Evolutionary conservation across 2,888 invertebrate species (phyloP), one percentile per base, ranked within the genome.

Genomic region (Sinohyriopsis cumingii): DNA sequence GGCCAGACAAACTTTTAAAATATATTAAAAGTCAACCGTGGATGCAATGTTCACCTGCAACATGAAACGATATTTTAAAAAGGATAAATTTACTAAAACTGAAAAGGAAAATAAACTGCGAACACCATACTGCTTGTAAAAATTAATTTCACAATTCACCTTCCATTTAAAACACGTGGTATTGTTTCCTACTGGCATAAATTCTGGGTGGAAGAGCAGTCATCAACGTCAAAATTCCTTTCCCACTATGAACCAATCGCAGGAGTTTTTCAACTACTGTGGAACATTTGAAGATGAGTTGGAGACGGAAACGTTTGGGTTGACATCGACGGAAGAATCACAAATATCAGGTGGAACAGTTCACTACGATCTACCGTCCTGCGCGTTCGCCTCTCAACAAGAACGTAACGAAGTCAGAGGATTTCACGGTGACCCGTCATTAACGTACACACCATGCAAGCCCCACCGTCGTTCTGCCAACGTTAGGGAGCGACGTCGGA

Each of bases 401-500:
- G 12, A 53, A 53, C 55, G 67, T 72, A 3, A 76, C n/a, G 77
- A 77, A 15, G 71, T 69, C 9, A 62, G 66, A 53, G 54, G 55
- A 22, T 53, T 53, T 22, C 62, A 70, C 24, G 67, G 54, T 64
- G 18, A 63, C 12, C 69, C 68, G 4, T 65, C 60, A 22, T 71
- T 67, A 20, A 56, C 57, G 56, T 71, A 66, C 60, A 73, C 69
- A n/a, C 64, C 59, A 20, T 56, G 68, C 25, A 71, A 73, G 59
- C 74, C 73, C 6, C 96, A 97, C 90, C 93, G 96, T 75, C 96
- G 96, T 82, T 96, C 98, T 4, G 89, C 98, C 72, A 98, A 98
- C 91, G 96, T 98, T 80, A 93, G 99, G 83, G 99, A 99, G 92
- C 93, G 98, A 90, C 96, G 97, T 92, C 94, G 98, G 90, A 98